These are phyloP conservation scores for Platyscapa corneri DNA, from an alignment of 1,140 invertebrate species.

Conservation along the genomic window DNA sequence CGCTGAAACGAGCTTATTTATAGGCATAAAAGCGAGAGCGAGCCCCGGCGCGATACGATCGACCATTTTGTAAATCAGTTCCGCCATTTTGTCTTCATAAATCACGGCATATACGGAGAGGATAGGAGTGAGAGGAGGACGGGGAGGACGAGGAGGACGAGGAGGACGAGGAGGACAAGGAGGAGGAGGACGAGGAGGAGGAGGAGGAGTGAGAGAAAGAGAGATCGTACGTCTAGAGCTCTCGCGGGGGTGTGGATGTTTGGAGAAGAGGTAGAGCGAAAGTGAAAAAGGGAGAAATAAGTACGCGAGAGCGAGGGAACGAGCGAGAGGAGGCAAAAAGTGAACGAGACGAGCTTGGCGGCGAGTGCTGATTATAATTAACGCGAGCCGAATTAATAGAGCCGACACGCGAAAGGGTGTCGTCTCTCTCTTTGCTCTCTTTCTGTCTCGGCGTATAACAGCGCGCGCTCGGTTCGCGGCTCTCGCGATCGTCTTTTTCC, in stretches of 20 bases:
- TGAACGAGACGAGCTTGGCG: conserved; percentile 12
- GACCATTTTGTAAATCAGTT: conserved; percentile 74
- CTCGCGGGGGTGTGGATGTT: conserved; percentile 44
- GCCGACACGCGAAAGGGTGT: conserved; percentile 67
- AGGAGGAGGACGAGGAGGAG: neutral
- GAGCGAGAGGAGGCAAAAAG: conserved; percentile 8
- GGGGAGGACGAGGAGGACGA: neutral
- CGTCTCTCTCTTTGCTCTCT: conserved; percentile 43
- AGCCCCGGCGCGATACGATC: conserved; percentile 64
- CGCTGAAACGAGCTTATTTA: conserved; percentile 62
- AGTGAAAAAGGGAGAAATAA: conserved; percentile 3
- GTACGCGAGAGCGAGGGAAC: conserved; percentile 23
- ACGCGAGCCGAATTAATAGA: conserved; percentile 68
- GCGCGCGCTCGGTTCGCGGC: neutral
- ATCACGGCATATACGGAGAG: conserved; percentile 59
- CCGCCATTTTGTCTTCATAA: conserved; percentile 72
- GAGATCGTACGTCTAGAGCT: neutral
- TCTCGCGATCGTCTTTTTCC: conserved; percentile 38
- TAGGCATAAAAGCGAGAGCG: conserved; percentile 54
- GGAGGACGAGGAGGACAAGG: neutral
- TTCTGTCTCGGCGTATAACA: neutral
- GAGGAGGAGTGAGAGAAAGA: too few species aligned
- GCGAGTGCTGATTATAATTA: conserved; percentile 71
- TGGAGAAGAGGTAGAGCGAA: neutral
- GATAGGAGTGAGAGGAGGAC: neutral